Base-by-base conservation (phyloP, 2,888 invertebrate species). In the Drosophila borealis region DNA sequence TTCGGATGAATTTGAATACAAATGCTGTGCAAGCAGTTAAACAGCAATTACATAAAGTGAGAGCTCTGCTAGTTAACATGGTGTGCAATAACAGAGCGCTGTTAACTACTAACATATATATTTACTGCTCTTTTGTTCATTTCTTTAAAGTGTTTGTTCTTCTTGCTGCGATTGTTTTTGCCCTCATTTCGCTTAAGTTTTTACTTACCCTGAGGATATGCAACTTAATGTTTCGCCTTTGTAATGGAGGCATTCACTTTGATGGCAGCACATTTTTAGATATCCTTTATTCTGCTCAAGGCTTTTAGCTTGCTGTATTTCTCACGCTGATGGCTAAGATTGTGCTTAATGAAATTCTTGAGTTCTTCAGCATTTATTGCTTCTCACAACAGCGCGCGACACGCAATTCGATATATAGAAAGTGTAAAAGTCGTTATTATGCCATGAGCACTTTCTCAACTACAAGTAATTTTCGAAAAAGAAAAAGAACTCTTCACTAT, bases 291-390 rank as follows among this genome's bases (percentile, higher is more conserved):
- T 19, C 17, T 33, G 14, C 48, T 50, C 21, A 29, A 37, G 60
- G 48, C 53, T 44, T 53, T 70, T 60, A 48, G 53, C 59, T 69
- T 59, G 51, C 39, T 33, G 17, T 49, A 36, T 42, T 21, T 37
- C 51, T 53, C 36, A 19, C 29, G 34, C 57, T 68, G 34, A 14
- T 57, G 50, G 45, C 46, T 17, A 42, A 37, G 41, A 41, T 41
- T 51, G 37, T 21, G 34, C 42, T 44, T 50, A 19, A n/a, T 36
- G 42, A 44, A 50, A 25, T 36, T 29, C 45, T 34, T 39, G 29
- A 17, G 57, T 45, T 57, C 39, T 57, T 50, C 3, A 4, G 21
- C 46, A 42, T 50, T 49, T 65, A 63, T 36, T 65, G 63, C 64
- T 19, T 25, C 41, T 49, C 34, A 25, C 53, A 33, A 17, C n/a